Conservation (phyloP, 2,797 vertebrate genomes). For the Sardinella longiceps region DNA sequence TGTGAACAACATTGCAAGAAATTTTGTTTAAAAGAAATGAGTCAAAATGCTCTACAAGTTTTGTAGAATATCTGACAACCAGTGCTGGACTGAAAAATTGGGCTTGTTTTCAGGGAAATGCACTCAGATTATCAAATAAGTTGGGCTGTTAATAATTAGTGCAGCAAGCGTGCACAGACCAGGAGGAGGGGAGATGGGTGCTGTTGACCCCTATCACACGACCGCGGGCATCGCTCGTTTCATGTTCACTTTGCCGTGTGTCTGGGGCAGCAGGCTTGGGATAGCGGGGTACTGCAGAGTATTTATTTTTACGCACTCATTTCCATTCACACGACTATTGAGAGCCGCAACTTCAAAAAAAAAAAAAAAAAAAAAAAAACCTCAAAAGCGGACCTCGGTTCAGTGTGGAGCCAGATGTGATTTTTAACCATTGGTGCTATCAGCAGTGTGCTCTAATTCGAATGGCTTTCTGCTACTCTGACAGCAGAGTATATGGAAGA, state of each 20-base stretch:
- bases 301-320: constrained; percentile 20
- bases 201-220: background rate
- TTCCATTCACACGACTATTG: constrained; percentile 8
- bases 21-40: background rate
- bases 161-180: background rate
- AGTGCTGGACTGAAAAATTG: background rate
- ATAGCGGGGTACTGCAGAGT: background rate
- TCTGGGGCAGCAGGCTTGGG: background rate
- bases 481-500: constrained; percentile 16
- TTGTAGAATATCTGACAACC: background rate
- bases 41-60: background rate
- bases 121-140: background rate
- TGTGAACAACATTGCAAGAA: background rate
- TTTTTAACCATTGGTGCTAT: background rate
- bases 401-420: constrained; percentile 11
- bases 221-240: background rate
- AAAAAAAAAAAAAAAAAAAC: background rate
- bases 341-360: constrained; percentile 1
- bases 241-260: background rate
- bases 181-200: background rate
- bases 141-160: constrained; percentile 15
- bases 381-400: constrained; percentile 7
- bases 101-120: background rate
- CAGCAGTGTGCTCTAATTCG: background rate
- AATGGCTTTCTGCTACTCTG: background rate